These are phyloP conservation scores for Heliconius aoede DNA, from an alignment of 2,888 invertebrate genomes.

Conservation along the genomic window DNA sequence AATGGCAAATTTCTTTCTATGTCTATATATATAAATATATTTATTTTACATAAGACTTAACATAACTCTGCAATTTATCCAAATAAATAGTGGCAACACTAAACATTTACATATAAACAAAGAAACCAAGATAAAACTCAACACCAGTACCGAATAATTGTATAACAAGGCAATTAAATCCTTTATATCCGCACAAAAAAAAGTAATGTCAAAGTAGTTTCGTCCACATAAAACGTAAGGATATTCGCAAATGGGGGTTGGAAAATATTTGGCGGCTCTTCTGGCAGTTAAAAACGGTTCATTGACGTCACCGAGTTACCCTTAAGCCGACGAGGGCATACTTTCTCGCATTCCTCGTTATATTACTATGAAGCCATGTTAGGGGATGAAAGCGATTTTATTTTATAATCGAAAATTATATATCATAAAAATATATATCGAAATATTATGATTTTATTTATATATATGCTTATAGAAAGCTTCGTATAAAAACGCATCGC, in stretches of 20 bases:
- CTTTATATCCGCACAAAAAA: background rate
- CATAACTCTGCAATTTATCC: no score
- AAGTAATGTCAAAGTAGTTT: constrained; percentile 24
- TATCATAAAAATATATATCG: no score
- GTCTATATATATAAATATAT: no score
- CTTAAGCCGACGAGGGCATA: constrained; percentile 63
- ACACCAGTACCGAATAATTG: background rate
- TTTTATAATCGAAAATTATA: no score
- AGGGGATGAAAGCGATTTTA: constrained; percentile 41
- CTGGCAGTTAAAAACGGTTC: constrained; percentile 36
- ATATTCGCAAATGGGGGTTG: constrained; percentile 27
- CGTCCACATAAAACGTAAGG: constrained; percentile 10
- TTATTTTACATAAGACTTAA: no score
- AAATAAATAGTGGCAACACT: background rate
- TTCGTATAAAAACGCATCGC: no score
- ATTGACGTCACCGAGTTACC: constrained; percentile 51
- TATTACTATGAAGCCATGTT: constrained; percentile 60
- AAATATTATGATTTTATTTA: no score
- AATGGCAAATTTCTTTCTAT: no score
- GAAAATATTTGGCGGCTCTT: constrained; percentile 36
- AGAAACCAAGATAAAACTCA: background rate
- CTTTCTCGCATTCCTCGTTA: constrained; percentile 67
- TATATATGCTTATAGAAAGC: no score
- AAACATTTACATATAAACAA: background rate
- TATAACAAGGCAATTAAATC: background rate